phyloP scores from a whole-genome alignment of 2,113 vertebrate genomes.

The Ancistrus triradiatus region DNA sequence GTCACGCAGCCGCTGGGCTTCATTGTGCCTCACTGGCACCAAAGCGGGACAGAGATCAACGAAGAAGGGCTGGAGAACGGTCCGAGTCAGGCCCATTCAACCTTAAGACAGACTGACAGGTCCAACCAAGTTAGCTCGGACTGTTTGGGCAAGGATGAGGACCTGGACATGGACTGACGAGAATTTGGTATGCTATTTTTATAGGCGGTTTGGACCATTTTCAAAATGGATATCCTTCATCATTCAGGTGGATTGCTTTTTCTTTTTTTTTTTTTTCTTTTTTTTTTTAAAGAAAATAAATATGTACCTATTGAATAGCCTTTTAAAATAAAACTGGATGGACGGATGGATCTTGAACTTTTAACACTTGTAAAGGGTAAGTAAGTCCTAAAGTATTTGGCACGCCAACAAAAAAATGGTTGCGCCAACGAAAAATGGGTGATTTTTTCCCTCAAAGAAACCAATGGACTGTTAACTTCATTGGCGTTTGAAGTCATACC shows the following conservation, averaged over 20 bases:
- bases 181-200: constrained; percentile 62
- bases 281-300: constrained; percentile 36
- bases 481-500: constrained; percentile 88
- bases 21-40: constrained; percentile 91
- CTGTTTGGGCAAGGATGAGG: constrained; percentile 54
- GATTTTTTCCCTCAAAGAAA: no score
- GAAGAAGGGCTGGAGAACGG: no score
- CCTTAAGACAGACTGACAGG: no score
- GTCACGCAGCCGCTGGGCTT: constrained; percentile 95
- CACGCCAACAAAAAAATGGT: no score
- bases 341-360: no score
- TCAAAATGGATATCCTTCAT: constrained; percentile 59
- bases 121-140: no score
- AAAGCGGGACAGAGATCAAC: no score
- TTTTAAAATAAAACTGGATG: neutral
- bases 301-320: constrained; percentile 73
- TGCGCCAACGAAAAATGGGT: no score
- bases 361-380: no score
- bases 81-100: no score
- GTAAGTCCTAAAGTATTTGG: no score
- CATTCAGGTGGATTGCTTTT: constrained; percentile 73
- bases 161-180: constrained; percentile 78
- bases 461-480: no score
- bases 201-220: constrained; percentile 65
- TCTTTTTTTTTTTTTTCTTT: neutral